A percentile compares a stretch with the other conserved stretches of the same genome.
Conservation (phyloP, 2,888 invertebrate genomes). For the Drosophila setosimentum region DNA sequence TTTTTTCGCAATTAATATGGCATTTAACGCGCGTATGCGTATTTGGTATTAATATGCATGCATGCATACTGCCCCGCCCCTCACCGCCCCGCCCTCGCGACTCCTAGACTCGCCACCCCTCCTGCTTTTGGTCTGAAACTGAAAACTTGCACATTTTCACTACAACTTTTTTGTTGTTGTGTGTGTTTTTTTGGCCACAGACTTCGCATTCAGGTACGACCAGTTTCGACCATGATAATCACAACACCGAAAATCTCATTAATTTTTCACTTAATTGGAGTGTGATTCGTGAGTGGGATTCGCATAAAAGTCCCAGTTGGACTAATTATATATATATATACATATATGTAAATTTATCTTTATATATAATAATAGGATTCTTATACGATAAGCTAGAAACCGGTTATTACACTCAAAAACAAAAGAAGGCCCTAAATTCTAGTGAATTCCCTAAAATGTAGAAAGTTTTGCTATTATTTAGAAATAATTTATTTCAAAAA, state of each 20-base stretch:
- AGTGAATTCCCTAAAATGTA: no score
- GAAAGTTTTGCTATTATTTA: not conserved
- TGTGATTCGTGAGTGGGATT: conserved; percentile 15
- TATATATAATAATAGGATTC: not conserved
- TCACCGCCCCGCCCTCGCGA: not conserved
- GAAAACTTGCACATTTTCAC: conserved; percentile 67
- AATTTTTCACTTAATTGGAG: conserved; percentile 64
- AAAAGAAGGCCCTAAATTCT: no score
- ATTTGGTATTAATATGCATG: conserved; percentile 54
- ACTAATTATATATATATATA: not conserved
- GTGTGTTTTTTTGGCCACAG: conserved; percentile 36
- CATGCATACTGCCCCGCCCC: not conserved
- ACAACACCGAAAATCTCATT: conserved; percentile 38
- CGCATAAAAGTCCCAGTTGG: conserved; percentile 2
- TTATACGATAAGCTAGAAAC: not conserved
- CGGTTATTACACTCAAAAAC: not conserved
- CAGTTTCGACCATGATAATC: conserved; percentile 46
- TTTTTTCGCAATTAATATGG: conserved; percentile 76
- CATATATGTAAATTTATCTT: not conserved
- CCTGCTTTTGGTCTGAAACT: conserved; percentile 25
- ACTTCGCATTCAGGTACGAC: conserved; percentile 39
- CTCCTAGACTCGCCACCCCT: not conserved
- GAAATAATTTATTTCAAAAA: not conserved
- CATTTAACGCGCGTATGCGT: conserved; percentile 56
- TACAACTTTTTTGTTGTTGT: conserved; percentile 37